Evolutionary conservation across 92 coral and sea anemone genomes (phyloP).

Genomic region (Epizoanthus rinbou): DNA sequence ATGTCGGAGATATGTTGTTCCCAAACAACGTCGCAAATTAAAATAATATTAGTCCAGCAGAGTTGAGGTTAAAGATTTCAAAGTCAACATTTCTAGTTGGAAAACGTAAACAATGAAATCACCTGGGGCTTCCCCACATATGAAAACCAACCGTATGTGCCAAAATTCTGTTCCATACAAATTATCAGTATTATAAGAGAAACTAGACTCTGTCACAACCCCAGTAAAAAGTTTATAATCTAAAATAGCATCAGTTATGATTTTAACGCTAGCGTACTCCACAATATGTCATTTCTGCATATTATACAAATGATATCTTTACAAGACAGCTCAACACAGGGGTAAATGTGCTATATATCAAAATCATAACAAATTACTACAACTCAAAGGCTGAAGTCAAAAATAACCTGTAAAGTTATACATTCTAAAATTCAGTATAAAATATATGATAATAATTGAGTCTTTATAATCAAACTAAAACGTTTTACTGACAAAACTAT

Average conservation of each 20-base stretch:
- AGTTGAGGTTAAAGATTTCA: no score
- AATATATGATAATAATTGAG: neutral
- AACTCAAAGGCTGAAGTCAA: conserved; percentile 8
- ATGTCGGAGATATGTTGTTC: no score
- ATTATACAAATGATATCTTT: conserved; percentile 33
- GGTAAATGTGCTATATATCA: neutral
- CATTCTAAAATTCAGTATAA: neutral
- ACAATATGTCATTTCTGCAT: conserved; percentile 23
- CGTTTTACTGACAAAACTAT: no score
- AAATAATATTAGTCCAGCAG: no score
- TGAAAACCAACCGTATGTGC: neutral
- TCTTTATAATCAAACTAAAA: no score
- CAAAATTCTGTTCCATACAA: neutral
- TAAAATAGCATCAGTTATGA: conserved; percentile 28
- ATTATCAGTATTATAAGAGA: neutral
- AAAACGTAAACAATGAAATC: no score
- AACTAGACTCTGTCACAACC: neutral
- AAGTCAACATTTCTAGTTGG: no score
- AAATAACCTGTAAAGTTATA: neutral
- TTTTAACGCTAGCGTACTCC: conserved; percentile 18
- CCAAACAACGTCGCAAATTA: no score
- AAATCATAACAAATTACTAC: neutral
- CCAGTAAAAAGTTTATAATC: neutral
- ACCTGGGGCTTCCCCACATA: no score
- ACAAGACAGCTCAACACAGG: conserved; percentile 43